Evolutionary conservation across 1,140 invertebrate species (phyloP), one percentile per base, ranked within the genome.

Genomic region (Bombus fervidus): DNA sequence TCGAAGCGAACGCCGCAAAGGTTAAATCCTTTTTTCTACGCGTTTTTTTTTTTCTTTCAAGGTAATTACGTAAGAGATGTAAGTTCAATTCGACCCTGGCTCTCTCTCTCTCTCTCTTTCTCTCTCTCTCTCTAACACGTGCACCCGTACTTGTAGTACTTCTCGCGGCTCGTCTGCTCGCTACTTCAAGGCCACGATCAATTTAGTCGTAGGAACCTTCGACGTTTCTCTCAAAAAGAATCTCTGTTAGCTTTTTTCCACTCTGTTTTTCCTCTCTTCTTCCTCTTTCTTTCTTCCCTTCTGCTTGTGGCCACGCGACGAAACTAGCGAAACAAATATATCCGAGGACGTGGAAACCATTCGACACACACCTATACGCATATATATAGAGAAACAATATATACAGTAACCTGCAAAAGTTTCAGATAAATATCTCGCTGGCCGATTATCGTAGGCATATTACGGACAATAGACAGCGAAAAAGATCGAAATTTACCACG

Each of bases 71-170:
- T 85, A 87, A 87, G 72, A 84, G 81, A 47, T 81, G 76, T 77
- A 85, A 87, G 88, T 80, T 85, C 71, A 82, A 82, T 80, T 78
- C 37, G 88, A 89, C 88, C 88, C 86, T 89, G 82, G 75, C 37
- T 82, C 22, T 34, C 12, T 69, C 66, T 59, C 10, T 68, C n/a
- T 34, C 41, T 34, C 12, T 69, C 66, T 59, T 3, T 68, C n/a
- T 34, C 41, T 31, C 2, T 41, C 47, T 57, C 41, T 13, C 47
- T 73, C 77, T 59, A 68, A 59, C 83, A 62, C 75, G 59, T 76
- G 79, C 75, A 62, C 28, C 34, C 31, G 75, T 87, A 81, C 83
- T 89, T 89, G 87, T 89, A 75, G 88, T 86, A 80, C 88, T 84
- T 87, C 68, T 71, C 83, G 25, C 22, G 53, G 13, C 47, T 83